Conservation (phyloP, 1,140 invertebrate genomes). For the Sinella curviseta region DNA sequence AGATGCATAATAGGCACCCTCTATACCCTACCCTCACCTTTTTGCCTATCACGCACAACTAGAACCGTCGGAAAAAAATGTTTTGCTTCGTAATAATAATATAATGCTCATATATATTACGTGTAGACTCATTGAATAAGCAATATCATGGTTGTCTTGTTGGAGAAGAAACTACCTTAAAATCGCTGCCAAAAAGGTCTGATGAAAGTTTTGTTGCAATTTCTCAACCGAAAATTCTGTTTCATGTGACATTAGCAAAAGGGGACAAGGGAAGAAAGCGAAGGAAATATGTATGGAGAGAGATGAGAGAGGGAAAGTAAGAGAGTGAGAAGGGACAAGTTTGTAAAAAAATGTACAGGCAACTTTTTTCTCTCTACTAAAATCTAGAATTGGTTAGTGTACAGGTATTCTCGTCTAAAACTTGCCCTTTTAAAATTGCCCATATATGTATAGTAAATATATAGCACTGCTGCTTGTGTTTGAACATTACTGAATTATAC, state of each 20-base stretch:
- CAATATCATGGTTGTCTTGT: neutral
- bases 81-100: neutral
- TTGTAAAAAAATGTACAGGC: too few species aligned
- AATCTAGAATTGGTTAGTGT: too few species aligned
- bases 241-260: constrained; percentile 27
- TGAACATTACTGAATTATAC: too few species aligned
- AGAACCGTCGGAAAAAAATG: neutral
- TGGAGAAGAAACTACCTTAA: neutral
- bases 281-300: neutral
- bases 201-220: constrained; percentile 27
- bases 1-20: neutral
- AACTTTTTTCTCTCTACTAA: too few species aligned
- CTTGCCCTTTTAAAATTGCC: too few species aligned
- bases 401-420: too few species aligned
- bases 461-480: too few species aligned
- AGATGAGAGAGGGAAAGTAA: neutral
- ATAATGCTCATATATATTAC: neutral
- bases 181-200: constrained; percentile 17
- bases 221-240: constrained; percentile 25
- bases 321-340: neutral
- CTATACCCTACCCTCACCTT: neutral
- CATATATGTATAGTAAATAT: too few species aligned
- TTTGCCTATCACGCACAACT: too few species aligned
- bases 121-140: constrained; percentile 26
- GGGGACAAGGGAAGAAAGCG: neutral